Conservation (phyloP, 2,113 vertebrate genomes). For the Lipophrys pholis region DNA sequence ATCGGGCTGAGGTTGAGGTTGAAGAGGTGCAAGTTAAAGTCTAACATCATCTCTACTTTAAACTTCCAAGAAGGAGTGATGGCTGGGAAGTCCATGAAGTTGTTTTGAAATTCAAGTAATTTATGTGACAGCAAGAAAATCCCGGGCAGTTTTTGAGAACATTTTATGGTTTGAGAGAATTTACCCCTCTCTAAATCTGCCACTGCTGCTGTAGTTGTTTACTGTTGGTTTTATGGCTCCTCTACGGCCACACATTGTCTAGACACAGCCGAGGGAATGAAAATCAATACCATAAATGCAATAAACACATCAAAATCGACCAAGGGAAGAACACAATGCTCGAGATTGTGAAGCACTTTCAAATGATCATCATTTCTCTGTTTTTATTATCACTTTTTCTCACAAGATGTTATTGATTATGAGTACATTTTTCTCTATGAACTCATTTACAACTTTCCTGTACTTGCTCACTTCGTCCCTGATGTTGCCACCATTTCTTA, state of each 20-base stretch:
- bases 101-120: conserved; percentile 4
- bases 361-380: conserved; percentile 4
- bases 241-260: conserved; percentile 11
- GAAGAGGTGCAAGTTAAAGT: conserved; percentile 19
- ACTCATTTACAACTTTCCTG: no score
- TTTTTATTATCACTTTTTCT: conserved; percentile 16
- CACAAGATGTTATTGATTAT: conserved; percentile 15
- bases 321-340: background rate
- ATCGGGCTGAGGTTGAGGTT: conserved; percentile 11
- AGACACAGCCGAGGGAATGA: conserved; percentile 11
- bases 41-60: conserved; percentile 22
- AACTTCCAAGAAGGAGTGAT: conserved; percentile 3
- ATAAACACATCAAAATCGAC: background rate
- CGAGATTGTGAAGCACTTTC: conserved; percentile 2
- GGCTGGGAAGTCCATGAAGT: background rate
- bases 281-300: conserved; percentile 33
- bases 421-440: conserved; percentile 16
- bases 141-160: background rate
- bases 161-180: background rate
- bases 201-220: conserved; percentile 20
- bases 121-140: conserved; percentile 1
- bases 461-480: background rate
- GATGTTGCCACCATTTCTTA: background rate
- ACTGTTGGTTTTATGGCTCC: conserved; percentile 27
- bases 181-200: background rate